A percentile compares a stretch with the other conserved stretches of the same genome.
phyloP scores from a whole-genome alignment of 2,113 vertebrate genomes.

The Pseudopodoces humilis region DNA sequence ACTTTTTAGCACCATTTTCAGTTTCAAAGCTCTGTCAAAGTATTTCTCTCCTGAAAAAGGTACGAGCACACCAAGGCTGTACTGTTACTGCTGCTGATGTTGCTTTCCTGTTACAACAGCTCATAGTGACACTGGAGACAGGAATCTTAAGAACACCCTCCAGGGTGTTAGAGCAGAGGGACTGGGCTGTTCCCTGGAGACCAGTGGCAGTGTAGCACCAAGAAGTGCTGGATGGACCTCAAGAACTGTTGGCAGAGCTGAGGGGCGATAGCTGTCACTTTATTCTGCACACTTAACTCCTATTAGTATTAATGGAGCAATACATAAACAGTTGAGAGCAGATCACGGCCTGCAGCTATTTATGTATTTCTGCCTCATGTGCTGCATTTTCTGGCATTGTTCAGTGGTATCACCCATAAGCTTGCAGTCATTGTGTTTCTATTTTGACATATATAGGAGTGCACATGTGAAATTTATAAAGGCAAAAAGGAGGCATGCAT shows the following conservation, averaged over 20 bases:
- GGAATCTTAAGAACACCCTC: neutral
- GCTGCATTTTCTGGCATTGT: neutral
- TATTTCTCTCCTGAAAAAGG: neutral
- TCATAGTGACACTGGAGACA: neutral
- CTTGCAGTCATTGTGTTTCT: neutral
- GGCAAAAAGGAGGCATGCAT: neutral
- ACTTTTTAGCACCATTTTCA: neutral
- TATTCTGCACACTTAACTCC: slow-evolving; percentile 64
- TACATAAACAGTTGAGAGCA: slow-evolving; percentile 28
- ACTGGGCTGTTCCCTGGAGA: neutral
- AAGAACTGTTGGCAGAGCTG: slow-evolving; percentile 25
- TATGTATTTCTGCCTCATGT: slow-evolving; percentile 29
- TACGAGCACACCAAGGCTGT: neutral
- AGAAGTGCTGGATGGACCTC: neutral
- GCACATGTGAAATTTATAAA: neutral
- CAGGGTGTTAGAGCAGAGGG: neutral
- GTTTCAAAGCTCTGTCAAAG: neutral
- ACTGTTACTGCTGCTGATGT: neutral
- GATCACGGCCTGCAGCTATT: slow-evolving; percentile 54
- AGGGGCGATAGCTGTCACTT: slow-evolving; percentile 38
- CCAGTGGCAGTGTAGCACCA: neutral
- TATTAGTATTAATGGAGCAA: slow-evolving; percentile 50
- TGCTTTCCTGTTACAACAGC: neutral
- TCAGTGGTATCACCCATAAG: slow-evolving; percentile 12
- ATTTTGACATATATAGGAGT: neutral